Evolutionary conservation across 2,113 vertebrate species (phyloP), one percentile per base, ranked within the genome.

Genomic region (Dermatemys mawii): DNA sequence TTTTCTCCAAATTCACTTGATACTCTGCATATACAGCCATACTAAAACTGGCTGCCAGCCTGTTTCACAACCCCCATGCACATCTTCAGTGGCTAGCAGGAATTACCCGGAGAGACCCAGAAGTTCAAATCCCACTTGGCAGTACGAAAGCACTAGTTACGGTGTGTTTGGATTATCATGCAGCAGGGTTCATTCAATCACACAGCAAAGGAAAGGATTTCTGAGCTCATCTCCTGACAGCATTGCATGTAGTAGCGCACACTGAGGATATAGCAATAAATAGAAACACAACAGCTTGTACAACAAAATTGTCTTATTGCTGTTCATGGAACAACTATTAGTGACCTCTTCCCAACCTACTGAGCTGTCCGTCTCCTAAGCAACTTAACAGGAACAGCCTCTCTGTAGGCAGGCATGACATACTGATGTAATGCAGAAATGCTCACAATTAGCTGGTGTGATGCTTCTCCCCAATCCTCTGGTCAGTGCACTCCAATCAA

Each of bases 171-270:
- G 35, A 70, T 70, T n/a, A 70, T 70, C 63, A 70, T 38, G n/a
- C 78, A 93, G 85, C 75, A 48, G 22, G 49, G 57, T 90, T 82
- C 60, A 26, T 90, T 8, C 84, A 79, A 70, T 93, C 86, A 92
- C 73, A 93, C 90, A 83, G 67, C 46, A 38, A 70, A 70, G 76
- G 88, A 90, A 91, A 94, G 92, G 92, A 94, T 95, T 94, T 89
- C 81, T 92, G 63, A 70, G 63, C 41, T 76, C 73, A 76, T 46
- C 21, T 9, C 38, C 24, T 7, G 26, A 26, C 73, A 76, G 41
- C 41, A 46, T 46, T 46, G 41, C 22, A 76, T 46, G 13, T 44
- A 76, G 73, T 27, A 27, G 41, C 11, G 6, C 70, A 26, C 3
- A 44, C 41, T 75, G 41, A 75, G 41, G 73, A 27, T 46, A 76